Evolutionary conservation across 2,888 invertebrate genomes (phyloP).

Genomic region (Suillia variegata): DNA sequence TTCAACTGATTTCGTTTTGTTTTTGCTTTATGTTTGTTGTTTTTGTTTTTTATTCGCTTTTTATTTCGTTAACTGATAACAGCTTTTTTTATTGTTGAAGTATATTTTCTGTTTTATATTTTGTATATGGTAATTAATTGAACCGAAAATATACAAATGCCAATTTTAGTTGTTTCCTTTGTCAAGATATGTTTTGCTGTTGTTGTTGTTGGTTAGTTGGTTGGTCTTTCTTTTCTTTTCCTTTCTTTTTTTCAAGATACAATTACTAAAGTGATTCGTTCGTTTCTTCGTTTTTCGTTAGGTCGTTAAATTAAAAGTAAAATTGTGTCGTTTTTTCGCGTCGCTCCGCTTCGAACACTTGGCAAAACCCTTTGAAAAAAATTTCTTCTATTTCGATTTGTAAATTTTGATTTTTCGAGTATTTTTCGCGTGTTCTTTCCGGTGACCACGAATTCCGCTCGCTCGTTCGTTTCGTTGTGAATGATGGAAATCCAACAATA

Average conservation of each 20-base stretch:
- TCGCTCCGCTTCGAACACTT: not conserved
- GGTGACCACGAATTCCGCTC: constrained; percentile 32
- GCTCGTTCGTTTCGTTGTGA: constrained; percentile 57
- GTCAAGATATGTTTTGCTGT: not conserved
- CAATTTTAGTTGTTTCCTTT: no score
- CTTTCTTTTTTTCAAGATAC: no score
- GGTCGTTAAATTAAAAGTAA: not conserved
- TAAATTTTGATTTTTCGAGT: no score
- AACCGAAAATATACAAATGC: no score
- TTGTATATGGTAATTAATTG: no score
- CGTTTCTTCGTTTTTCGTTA: not conserved
- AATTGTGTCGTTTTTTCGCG: no score
- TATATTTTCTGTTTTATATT: no score
- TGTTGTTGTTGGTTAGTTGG: not conserved
- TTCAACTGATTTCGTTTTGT: not conserved
- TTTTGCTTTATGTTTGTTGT: not conserved
- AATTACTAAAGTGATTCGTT: no score
- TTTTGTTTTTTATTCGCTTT: no score
- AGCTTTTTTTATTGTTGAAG: no score
- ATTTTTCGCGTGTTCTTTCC: constrained; percentile 19
- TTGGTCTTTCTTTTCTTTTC: no score
- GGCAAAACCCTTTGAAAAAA: not conserved
- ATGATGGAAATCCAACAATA: constrained; percentile 13
- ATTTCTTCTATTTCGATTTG: not conserved
- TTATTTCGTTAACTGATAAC: no score